Evolutionary conservation across 2,888 invertebrate genomes (phyloP), one percentile per base, ranked within the genome.

Genomic region (Oxyscelio sp.): DNA sequence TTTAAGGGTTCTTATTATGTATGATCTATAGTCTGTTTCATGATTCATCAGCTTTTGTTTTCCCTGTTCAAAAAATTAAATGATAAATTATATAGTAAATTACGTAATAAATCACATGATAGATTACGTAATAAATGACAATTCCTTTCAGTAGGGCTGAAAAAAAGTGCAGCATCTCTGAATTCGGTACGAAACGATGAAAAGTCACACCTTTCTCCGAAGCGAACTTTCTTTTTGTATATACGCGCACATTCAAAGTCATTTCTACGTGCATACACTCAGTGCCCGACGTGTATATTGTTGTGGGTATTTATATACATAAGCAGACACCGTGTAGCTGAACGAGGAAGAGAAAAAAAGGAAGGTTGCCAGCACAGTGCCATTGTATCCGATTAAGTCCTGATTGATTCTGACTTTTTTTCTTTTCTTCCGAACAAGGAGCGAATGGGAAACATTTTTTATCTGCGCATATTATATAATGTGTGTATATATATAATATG

Each of bases 301-400:
- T 66, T 85, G 87, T 87, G 88, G 79, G 87, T 87, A 87, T 90
- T 89, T 89, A 89, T 89, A 89, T 90, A 83, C 65, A 90, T 88
- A 87, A 75, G 27, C 22, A 50, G 27, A 43, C 43, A 58, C 54
- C 63, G 85, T 86, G 45, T 87, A 89, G 88, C 87, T 86, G 87
- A 85, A 88, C 87, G 87, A 79, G 85, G 88, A 85, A 81, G 81
- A 78, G 80, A 87, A 80, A 89, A 88, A 87, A 87, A 85, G 87
- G 87, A 87, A 90, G 90, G 89, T 91, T 91, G 91, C 90, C 91
- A 91, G 90, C 91, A 93, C 90, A 93, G 93, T 93, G 93, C 93
- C 93, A 94, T 94, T 91, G 90, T 93, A 92, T 91, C 89, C 89
- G 88, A 90, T 86, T 92, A 90, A 93, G 92, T 71, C 82, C 54